These are phyloP conservation scores for Odontophorus gujanensis DNA, from an alignment of 2,113 vertebrate species.

Conservation along the genomic window DNA sequence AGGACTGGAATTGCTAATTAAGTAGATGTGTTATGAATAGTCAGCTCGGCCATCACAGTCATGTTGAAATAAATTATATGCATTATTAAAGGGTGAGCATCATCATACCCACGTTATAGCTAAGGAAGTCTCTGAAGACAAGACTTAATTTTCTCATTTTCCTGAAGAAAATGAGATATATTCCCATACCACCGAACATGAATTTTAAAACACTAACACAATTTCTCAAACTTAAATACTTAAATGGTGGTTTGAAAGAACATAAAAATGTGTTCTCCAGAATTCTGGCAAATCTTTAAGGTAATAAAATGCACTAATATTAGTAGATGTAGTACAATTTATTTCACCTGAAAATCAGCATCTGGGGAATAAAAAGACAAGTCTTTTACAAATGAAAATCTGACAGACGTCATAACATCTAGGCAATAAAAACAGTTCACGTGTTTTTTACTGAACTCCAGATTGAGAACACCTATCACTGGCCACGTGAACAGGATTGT, in stretches of 20 bases:
- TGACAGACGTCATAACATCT: neutral
- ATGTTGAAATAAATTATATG: slow-evolving; percentile 60
- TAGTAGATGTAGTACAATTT: neutral
- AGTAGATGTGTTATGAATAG: neutral
- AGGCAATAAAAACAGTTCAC: neutral
- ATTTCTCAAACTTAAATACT: slow-evolving; percentile 41
- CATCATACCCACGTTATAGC: slow-evolving; percentile 33
- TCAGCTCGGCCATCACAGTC: neutral
- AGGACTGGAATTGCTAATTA: slow-evolving; percentile 40
- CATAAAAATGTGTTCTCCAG: neutral
- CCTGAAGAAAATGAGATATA: slow-evolving; percentile 61
- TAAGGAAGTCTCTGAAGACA: slow-evolving; percentile 45
- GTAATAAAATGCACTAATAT: neutral
- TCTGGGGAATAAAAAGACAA: neutral
- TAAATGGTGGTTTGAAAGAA: slow-evolving; percentile 13
- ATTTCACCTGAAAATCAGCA: neutral
- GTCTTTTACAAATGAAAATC: neutral
- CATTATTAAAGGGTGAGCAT: slow-evolving; percentile 33
- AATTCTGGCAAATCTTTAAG: neutral
- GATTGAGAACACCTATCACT: neutral
- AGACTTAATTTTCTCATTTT: slow-evolving; percentile 69
- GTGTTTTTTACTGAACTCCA: neutral
- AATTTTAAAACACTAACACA: slow-evolving; percentile 49
- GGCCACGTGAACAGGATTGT: fast-evolving
- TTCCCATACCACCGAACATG: slow-evolving; percentile 59